Evolutionary conservation across 2,113 vertebrate genomes (phyloP), one percentile per base, ranked within the genome.

Genomic region (Thoracochromis brauschi): DNA sequence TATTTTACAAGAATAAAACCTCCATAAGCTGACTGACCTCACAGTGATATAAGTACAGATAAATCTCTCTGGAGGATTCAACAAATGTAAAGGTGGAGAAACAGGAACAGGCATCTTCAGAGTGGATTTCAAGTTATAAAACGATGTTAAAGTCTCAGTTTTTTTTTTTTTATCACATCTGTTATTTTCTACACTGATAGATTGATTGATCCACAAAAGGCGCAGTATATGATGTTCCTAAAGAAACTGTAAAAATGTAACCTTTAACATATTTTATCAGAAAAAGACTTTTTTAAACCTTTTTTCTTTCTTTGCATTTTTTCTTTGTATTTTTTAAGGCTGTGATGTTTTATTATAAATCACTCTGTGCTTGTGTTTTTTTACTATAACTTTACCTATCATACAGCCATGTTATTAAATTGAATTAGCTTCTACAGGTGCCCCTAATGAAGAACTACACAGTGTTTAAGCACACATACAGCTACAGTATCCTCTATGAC

Each of bases 121-220:
- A 3, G 21, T 71, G 65, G 65, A 16, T 42, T 73, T 2, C 65
- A 71, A 42, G 38, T 42, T 71, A 73, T 13, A 26, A 2, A 73
- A 45, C 1, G 0, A 45, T 0, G 6, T 13, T 8, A 38, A 38
- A 38, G 33, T 17, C 10, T 12, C 7, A 12, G 2, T 0, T 9
- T 65, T 19, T 7, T 65, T 19, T 7, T 9, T 7, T 19, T 19
- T 0, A 38, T 38, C 10, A 68, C 7, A 38, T n/a, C 0, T 38
- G 63, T 73, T 16, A 73, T 24, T 21, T 71, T 42, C 35, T 24
- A 40, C 35, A 71, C 1, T 9, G 21, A 71, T 42, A 24, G 38
- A 24, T 0, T 3, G 38, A 24, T 24, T 5, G 3, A 0, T 45
- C 2, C 65, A 45, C 65, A 26, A 42, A 35, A 63, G 0, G 4